phyloP scores from a whole-genome alignment of 2,888 invertebrate species.

The Ditylenchus weischeri region DNA sequence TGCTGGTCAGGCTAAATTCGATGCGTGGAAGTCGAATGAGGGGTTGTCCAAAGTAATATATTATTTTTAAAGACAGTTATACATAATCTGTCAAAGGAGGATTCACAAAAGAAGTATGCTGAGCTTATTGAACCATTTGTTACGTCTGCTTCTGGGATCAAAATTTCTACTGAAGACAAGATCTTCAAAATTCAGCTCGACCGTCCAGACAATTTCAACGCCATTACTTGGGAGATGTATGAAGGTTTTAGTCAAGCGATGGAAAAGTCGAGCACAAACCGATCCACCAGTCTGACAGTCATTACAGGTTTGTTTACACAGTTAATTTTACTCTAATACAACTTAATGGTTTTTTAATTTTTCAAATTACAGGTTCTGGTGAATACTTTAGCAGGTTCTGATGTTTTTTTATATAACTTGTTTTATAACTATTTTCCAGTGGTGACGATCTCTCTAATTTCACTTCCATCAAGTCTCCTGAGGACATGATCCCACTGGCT shows the following conservation, averaged over 20 bases:
- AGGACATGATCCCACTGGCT: conserved; percentile 44
- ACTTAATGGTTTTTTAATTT: no score
- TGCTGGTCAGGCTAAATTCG: conserved; percentile 66
- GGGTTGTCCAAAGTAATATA: conserved; percentile 61
- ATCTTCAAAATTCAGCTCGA: conserved; percentile 49
- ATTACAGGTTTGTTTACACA: conserved; percentile 65
- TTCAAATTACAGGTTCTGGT: conserved; percentile 18
- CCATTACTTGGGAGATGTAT: conserved; percentile 48
- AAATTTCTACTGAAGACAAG: conserved; percentile 42
- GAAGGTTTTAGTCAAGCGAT: conserved; percentile 66
- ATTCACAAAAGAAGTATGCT: conserved; percentile 64
- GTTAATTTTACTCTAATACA: neutral
- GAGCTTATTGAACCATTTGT: conserved; percentile 60
- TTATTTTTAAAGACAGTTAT: no score
- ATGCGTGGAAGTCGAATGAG: conserved; percentile 64
- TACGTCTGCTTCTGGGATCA: conserved; percentile 22
- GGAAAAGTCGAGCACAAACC: conserved; percentile 70
- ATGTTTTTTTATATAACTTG: conserved; percentile 61
- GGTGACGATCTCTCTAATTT: conserved; percentile 74
- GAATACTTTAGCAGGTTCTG: conserved; percentile 9
- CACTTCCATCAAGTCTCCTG: conserved; percentile 41
- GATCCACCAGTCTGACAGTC: conserved; percentile 69
- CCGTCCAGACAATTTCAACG: conserved; percentile 50
- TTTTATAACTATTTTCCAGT: conserved; percentile 69
- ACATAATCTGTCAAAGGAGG: conserved; percentile 63